Evolutionary conservation across 2,888 invertebrate genomes (phyloP), one percentile per base, ranked within the genome.

Genomic region (Amphipoea lucens): DNA sequence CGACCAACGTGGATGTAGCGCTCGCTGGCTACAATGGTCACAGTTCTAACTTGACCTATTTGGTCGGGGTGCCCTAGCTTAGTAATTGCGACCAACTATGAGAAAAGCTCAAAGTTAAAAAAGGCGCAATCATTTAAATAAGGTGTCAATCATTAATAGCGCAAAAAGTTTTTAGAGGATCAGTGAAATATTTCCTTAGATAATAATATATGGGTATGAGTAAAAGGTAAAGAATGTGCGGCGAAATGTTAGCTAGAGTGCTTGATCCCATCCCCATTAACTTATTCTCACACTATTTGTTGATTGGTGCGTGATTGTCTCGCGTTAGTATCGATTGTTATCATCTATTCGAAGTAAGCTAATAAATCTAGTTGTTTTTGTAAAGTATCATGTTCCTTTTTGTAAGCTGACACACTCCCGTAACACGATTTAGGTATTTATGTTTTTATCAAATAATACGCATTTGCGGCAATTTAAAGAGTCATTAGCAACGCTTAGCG

Each of bases 221-320:
- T 76, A 4, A 57, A 63, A 42, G n/a, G 20, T 20, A 7, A 65
- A 71, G 11, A 76, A 74, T 62, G 72, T 74, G 79, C 40, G 29
- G 45, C 20, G 0, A 70, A 65, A 54, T 60, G 51, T 67, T 63
- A 74, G 74, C 29, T n/a, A n/a, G 0, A 69, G 23, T 51, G 68
- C 29, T 62, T 36, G 65, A 62, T 80, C 81, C 60, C 76, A 81
- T 79, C 79, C 81, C 78, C 85, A 83, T 85, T 81, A 74, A 83
- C 81, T 69, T 87, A 91, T 94, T 94, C 94, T 92, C 94, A 94
- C 93, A 93, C 92, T 92, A 92, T 93, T 91, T 90, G 90, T 78
- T 84, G 84, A 84, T 78, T 90, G 90, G 90, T 91, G 92, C 94
- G 93, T 94, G 93, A 90, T 92, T 89, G 88, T 84, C 85, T 89